Percentiles rank a stretch among this genome's conserved stretches.
phyloP scores from a whole-genome alignment of 1,140 invertebrate species.

The Drosophila parabipectinata region DNA sequence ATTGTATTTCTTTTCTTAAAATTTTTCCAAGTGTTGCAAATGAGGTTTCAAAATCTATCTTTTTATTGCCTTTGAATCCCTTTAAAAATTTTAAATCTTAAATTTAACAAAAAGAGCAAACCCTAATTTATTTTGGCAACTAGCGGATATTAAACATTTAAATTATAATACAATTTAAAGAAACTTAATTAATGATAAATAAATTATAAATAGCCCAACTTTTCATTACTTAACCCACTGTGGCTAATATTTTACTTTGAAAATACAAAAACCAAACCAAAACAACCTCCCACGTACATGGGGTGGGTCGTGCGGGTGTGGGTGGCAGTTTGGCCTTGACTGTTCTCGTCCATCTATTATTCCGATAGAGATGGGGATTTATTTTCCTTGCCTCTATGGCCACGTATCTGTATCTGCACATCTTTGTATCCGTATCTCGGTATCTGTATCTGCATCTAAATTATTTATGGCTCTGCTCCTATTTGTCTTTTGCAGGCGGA shows the following conservation, averaged over 20 bases:
- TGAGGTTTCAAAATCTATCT: no score
- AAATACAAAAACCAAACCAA: slow-evolving; percentile 9
- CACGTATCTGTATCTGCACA: slow-evolving; percentile 32
- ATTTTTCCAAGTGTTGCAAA: no score
- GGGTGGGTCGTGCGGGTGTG: no score
- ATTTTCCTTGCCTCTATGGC: slow-evolving; percentile 22
- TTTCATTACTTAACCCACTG: slow-evolving; percentile 3
- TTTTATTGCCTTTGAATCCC: no score
- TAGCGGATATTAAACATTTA: no score
- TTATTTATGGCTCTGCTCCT: slow-evolving; percentile 47
- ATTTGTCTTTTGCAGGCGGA: slow-evolving; percentile 47
- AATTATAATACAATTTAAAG: no score
- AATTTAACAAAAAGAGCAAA: no score
- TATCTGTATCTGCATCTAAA: slow-evolving; percentile 26
- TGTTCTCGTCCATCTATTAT: slow-evolving; percentile 7
- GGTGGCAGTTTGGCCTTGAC: slow-evolving; percentile 11
- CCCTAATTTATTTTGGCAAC: no score
- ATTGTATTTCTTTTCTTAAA: no score
- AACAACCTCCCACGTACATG: slow-evolving; percentile 4
- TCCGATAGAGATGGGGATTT: slow-evolving; percentile 25
- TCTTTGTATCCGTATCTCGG: slow-evolving; percentile 5
- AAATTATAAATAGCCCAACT: no score
- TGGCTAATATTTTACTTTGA: slow-evolving; percentile 4
- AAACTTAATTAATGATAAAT: no score
- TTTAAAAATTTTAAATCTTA: no score